Evolutionary conservation across 2,888 invertebrate species (phyloP), one percentile per base, ranked within the genome.

Genomic region (Crepidodera aurea): DNA sequence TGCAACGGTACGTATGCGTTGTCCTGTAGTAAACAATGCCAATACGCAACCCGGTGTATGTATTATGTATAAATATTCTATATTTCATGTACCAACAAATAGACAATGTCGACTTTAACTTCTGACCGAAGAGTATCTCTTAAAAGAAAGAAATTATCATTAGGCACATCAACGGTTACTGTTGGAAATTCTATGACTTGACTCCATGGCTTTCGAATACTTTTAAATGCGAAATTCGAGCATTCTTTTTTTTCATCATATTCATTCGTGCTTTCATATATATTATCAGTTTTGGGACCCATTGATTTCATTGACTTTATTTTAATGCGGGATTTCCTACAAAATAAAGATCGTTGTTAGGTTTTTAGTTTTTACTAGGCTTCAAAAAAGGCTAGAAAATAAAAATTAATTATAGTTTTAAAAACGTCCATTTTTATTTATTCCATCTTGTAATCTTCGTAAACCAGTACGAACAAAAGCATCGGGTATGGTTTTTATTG

Each of bases 121-220:
- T 75, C 74, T 10, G 83, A 82, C 42, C 84, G 79, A 69, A 87
- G 85, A n/a, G 86, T 86, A 68, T 87, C 83, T 55, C 86, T 80
- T 59, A 87, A 71, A 10, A 83, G 80, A 0, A 62, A 63, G 15
- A 86, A 79, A 66, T 86, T 83, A 0, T 84, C 82, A 60, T 84
- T 82, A 58, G 84, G 84, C 0, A 77, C 73, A 54, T 74, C 68
- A 54, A 86, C 82, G 68, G 76, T 78, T 15, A 87, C 67, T 1
- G 83, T 75, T 39, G 82, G 82, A 70, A 85, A 86, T 70, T 81
- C 82, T 76, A 87, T 84, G 1, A 84, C 69, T 70, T 84, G 84
- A 62, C 79, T 81, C 86, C 86, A 87, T 34, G 80, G 80, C 8
- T 84, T 76, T 56, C 76, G 79, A 66, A 82, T 84, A 61, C 84